These are phyloP conservation scores for Chelidonichthys spinosus DNA, from an alignment of 2,797 vertebrate species.

Conservation along the genomic window DNA sequence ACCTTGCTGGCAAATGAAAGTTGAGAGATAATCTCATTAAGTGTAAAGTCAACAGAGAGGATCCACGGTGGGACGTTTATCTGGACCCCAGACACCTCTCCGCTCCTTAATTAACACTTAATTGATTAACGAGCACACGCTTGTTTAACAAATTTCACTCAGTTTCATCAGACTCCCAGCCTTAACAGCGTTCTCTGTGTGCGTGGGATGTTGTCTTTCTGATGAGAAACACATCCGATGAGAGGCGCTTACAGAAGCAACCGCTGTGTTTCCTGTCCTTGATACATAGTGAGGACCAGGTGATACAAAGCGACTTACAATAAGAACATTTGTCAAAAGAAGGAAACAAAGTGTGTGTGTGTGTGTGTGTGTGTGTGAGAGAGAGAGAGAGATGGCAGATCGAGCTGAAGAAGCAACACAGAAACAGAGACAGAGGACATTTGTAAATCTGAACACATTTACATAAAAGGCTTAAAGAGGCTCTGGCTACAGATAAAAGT, in stretches of 20 bases:
- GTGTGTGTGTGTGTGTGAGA: neutral
- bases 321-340: too few relatives aligned
- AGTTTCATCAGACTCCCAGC: slow-evolving; percentile 70
- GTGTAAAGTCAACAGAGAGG: slow-evolving; percentile 44
- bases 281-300: neutral
- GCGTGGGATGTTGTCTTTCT: neutral
- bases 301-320: too few relatives aligned
- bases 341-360: neutral
- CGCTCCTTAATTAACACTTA: slow-evolving; percentile 74
- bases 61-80: slow-evolving; percentile 47
- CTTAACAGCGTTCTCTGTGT: neutral
- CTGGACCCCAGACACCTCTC: slow-evolving; percentile 71
- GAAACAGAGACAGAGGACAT: neutral
- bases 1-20: slow-evolving; percentile 38
- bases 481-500: slow-evolving; percentile 25
- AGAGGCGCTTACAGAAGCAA: too few relatives aligned
- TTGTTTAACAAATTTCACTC: slow-evolving; percentile 67
- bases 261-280: neutral
- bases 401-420: too few relatives aligned
- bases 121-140: slow-evolving; percentile 78
- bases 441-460: slow-evolving; percentile 19
- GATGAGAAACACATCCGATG: too few relatives aligned
- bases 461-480: slow-evolving; percentile 27
- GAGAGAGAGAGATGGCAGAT: neutral
- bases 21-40: slow-evolving; percentile 65